These are phyloP conservation scores for Stichopus chloronotus DNA, from an alignment of 35 echinoderm and acorn worm species.

Conservation along the genomic window DNA sequence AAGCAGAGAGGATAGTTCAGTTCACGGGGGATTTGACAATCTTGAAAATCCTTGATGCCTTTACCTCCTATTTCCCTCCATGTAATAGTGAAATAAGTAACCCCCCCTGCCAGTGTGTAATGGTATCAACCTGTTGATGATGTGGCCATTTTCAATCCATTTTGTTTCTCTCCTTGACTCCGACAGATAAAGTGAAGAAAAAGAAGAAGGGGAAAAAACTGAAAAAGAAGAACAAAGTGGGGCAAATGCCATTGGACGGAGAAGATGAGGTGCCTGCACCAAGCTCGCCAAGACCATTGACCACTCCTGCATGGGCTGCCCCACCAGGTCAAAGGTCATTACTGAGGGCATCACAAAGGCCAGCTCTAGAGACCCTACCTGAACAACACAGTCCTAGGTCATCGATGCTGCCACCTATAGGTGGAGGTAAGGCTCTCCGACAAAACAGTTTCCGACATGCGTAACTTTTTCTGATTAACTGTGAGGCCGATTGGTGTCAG, in stretches of 20 bases:
- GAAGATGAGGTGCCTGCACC: slow-evolving; percentile 58
- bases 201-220: slow-evolving; percentile 95
- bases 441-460: not conserved
- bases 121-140: too few species aligned
- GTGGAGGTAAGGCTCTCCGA: slow-evolving; percentile 14
- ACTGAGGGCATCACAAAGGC: slow-evolving; percentile 70
- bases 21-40: too few species aligned
- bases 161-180: not conserved
- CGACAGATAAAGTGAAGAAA: slow-evolving; percentile 68
- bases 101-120: too few species aligned
- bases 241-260: slow-evolving; percentile 75
- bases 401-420: slow-evolving; percentile 38
- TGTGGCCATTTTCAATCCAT: not conserved
- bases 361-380: slow-evolving; percentile 75
- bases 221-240: slow-evolving; percentile 94
- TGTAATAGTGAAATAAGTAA: too few species aligned
- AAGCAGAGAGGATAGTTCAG: too few species aligned
- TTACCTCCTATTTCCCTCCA: too few species aligned
- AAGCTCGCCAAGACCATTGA: slow-evolving; percentile 37
- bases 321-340: slow-evolving; percentile 66
- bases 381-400: slow-evolving; percentile 70
- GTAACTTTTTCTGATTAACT: not conserved
- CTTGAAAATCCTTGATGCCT: too few species aligned
- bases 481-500: too few species aligned
- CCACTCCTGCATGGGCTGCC: slow-evolving; percentile 81